Evolutionary conservation across 2,888 invertebrate genomes (phyloP), one percentile per base, ranked within the genome.

Genomic region (Synergus japonicus): DNA sequence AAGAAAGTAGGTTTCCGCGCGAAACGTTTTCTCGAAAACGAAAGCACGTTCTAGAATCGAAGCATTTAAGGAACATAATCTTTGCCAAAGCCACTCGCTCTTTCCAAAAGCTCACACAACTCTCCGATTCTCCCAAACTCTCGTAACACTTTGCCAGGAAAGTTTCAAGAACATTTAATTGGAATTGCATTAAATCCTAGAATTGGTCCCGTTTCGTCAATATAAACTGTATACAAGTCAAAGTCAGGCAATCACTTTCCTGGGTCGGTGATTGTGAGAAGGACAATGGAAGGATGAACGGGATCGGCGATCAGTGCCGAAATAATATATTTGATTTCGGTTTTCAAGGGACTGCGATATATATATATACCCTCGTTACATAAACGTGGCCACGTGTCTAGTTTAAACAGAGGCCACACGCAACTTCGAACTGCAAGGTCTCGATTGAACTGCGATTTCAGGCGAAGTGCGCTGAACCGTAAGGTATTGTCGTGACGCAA

Each of bases 311-410:
- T 78, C 69, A 80, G 77, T 78, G 58, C 12, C 76, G 77, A 82
- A 87, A 88, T 89, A 89, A 91, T 89, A 89, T 90, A 88, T 90
- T 90, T 90, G 90, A 91, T 91, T 91, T 90, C 85, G 89, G 87
- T 89, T 90, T 90, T 90, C 87, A 89, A 89, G 89, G 90, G 87
- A 88, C 86, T 83, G 81, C 73, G 80, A 82, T 81, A 81, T 82
- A 22, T 22, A 22, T 22, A 22, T 22, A 29, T 29, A 82, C 86
- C 87, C 87, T 83, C 82, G 86, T 82, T 86, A 88, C 88, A 87
- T 91, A 91, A 91, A 91, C 90, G 88, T 82, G 81, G 90, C 88
- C 90, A 91, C 91, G 90, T 91, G 90, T 87, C 90, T 87, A 88
- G 88, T 91, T 91, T 89, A 91, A 91, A 91, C 90, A 90, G 87